Evolutionary conservation across 2,888 invertebrate species (phyloP).

Genomic region (Drosophila nr. fundita): DNA sequence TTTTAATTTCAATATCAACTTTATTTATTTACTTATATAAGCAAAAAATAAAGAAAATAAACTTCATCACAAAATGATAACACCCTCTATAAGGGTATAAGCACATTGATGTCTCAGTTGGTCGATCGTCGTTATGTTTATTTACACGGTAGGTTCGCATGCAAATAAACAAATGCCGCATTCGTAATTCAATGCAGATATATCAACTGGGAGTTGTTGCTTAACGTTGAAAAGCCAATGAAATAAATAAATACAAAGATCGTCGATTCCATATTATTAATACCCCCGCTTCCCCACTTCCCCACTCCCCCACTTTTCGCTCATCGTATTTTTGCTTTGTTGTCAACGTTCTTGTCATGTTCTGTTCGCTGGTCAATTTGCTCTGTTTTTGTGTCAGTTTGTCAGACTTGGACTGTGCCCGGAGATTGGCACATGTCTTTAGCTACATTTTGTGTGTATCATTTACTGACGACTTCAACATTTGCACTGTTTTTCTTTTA

Average conservation of each 20-base stretch:
- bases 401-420: constrained; percentile 35
- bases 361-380: constrained; percentile 48
- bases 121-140: constrained; percentile 40
- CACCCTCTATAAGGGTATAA: not conserved
- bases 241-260: constrained; percentile 58
- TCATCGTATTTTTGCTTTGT: constrained; percentile 28
- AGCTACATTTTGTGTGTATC: constrained; percentile 47
- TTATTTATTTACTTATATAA: not conserved
- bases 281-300: constrained; percentile 10
- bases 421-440: constrained; percentile 64
- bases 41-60: not conserved
- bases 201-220: constrained; percentile 56
- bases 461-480: constrained; percentile 41
- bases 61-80: not conserved
- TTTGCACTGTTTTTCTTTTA: constrained; percentile 15
- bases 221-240: constrained; percentile 48
- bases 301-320: not conserved
- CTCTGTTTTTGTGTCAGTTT: constrained; percentile 58
- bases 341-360: constrained; percentile 44
- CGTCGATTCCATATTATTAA: constrained; percentile 67
- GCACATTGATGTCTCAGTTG: constrained; percentile 30
- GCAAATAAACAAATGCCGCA: constrained; percentile 52
- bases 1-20: not conserved
- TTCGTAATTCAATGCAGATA: constrained; percentile 51
- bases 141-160: constrained; percentile 52